phyloP scores from a whole-genome alignment of 2,888 invertebrate genomes.

The Drosophila fulvimacula region DNA sequence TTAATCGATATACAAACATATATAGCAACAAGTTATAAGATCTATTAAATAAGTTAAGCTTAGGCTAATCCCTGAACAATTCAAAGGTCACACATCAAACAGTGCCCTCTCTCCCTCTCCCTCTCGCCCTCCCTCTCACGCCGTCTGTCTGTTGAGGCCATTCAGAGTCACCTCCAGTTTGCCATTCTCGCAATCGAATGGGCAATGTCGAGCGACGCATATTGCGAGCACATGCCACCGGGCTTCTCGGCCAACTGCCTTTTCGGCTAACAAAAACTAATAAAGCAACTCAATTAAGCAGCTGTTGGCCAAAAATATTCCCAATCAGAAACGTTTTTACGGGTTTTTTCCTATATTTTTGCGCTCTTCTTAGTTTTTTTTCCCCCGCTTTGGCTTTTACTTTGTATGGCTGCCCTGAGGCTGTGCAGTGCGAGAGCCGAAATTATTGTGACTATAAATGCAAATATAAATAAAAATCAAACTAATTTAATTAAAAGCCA shows the following conservation, averaged over 20 bases:
- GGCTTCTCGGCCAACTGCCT: slow-evolving; percentile 28
- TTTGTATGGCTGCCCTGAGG: slow-evolving; percentile 48
- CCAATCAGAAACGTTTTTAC: slow-evolving; percentile 43
- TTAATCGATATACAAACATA: background rate
- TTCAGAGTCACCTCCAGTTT: slow-evolving; percentile 1
- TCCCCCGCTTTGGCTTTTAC: background rate
- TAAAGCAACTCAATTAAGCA: slow-evolving; percentile 72
- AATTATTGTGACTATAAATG: slow-evolving; percentile 41
- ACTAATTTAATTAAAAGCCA: slow-evolving; percentile 72
- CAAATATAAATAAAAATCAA: slow-evolving; percentile 50
- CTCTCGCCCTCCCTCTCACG: background rate
- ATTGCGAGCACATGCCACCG: slow-evolving; percentile 28
- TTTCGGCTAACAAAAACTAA: slow-evolving; percentile 54
- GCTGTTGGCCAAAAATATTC: slow-evolving; percentile 55
- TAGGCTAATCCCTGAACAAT: background rate
- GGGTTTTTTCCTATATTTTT: slow-evolving; percentile 21
- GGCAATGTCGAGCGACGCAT: slow-evolving; percentile 1
- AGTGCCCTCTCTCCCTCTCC: no score
- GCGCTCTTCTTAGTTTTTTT: slow-evolving; percentile 1
- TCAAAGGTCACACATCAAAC: background rate
- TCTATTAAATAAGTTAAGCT: background rate
- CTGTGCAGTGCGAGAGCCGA: slow-evolving; percentile 6
- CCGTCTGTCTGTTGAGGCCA: background rate
- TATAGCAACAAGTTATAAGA: background rate
- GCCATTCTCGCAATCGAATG: slow-evolving; percentile 10